Evolutionary conservation across 2,888 invertebrate genomes (phyloP).

Genomic region (Miltochrista miniata): DNA sequence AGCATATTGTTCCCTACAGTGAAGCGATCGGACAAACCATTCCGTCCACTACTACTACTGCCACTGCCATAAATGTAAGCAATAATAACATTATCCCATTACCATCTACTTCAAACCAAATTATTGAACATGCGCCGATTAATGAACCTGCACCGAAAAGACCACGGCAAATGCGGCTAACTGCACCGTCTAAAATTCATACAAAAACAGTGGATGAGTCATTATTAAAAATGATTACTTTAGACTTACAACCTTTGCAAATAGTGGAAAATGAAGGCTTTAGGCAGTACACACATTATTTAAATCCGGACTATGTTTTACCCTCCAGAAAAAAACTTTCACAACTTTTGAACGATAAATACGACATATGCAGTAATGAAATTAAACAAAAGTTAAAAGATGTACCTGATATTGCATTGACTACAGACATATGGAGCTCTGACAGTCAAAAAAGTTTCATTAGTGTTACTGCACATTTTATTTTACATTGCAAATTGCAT

Average conservation of each 20-base stretch:
- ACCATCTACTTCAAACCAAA: not conserved
- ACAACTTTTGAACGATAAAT: constrained; percentile 3
- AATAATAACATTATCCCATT: not conserved
- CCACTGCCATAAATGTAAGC: not conserved
- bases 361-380: constrained; percentile 1
- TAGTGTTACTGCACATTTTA: constrained; percentile 11
- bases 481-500: constrained; percentile 5
- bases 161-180: too few species aligned
- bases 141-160: not conserved
- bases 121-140: not conserved
- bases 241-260: not conserved
- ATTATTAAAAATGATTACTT: not conserved
- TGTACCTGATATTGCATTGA: constrained; percentile 8
- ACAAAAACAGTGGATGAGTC: not conserved
- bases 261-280: not conserved
- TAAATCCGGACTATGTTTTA: not conserved
- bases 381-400: constrained; percentile 7
- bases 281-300: not conserved
- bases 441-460: constrained; percentile 11
- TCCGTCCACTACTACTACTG: not conserved
- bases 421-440: constrained; percentile 13
- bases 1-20: not conserved
- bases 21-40: not conserved
- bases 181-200: too few species aligned
- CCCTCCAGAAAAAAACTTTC: not conserved